A percentile compares a stretch with the other conserved stretches of the same genome.
phyloP scores from a whole-genome alignment of 2,113 vertebrate species.

The Oreochromis aureus region DNA sequence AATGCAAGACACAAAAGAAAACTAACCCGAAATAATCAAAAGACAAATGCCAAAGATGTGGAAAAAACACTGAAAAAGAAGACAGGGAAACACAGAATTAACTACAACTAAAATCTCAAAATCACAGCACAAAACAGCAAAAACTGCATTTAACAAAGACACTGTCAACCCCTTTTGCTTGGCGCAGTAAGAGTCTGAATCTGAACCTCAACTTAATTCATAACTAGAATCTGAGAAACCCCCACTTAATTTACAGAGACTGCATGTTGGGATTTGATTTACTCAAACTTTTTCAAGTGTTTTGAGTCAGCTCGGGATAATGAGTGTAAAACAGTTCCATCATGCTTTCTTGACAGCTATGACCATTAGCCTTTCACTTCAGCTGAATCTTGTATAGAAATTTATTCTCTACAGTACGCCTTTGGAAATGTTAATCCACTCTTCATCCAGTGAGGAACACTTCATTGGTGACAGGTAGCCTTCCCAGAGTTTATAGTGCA shows the following conservation, averaged over 20 bases:
- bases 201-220: not conserved
- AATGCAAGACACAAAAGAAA: not conserved
- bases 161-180: not conserved
- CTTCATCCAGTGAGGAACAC: slow-evolving; percentile 41
- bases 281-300: not conserved
- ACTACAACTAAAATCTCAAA: not conserved
- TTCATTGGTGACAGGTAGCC: slow-evolving; percentile 43
- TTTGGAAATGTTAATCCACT: slow-evolving; percentile 53
- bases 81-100: not conserved
- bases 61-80: not conserved
- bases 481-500: slow-evolving; percentile 43
- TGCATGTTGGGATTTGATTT: no score
- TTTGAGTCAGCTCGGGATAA: not conserved
- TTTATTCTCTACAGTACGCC: not conserved
- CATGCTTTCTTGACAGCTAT: not conserved
- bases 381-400: not conserved
- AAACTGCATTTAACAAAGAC: not conserved
- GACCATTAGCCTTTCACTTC: slow-evolving; percentile 26
- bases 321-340: no score
- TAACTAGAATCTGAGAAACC: not conserved
- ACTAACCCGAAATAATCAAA: not conserved
- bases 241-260: not conserved
- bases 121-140: not conserved
- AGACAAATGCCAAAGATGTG: not conserved
- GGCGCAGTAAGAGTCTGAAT: not conserved